Evolutionary conservation across 2,888 invertebrate genomes (phyloP).

Genomic region (Sminthurides aquaticus): DNA sequence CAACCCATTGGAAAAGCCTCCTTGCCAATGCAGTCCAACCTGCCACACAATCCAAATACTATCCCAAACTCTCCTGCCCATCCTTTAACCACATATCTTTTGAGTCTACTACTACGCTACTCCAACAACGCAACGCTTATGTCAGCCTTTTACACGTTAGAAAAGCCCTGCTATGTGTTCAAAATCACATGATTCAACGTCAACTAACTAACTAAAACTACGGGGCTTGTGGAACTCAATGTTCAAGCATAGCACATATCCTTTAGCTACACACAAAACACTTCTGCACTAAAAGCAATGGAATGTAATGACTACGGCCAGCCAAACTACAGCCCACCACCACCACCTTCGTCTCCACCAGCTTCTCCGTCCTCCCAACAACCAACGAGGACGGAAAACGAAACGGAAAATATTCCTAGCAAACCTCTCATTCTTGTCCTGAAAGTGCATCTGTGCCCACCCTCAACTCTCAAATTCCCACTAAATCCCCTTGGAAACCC

Average conservation of each 20-base stretch:
- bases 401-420: conserved; percentile 2
- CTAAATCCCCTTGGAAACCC: too few species aligned
- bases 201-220: conserved; percentile 1
- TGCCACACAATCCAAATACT: neutral
- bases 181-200: conserved; percentile 6
- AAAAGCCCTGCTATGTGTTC: too few species aligned
- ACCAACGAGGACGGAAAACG: neutral
- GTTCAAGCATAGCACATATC: neutral
- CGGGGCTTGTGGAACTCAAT: conserved; percentile 3
- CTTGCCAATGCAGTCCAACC: conserved; percentile 25
- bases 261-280: neutral
- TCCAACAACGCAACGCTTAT: too few species aligned
- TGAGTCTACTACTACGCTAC: too few species aligned
- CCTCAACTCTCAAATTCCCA: too few species aligned
- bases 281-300: neutral
- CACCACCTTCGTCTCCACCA: neutral
- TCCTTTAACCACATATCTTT: neutral
- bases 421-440: conserved; percentile 5
- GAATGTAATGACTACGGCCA: neutral
- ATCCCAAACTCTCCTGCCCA: neutral
- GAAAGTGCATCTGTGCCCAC: neutral
- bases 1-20: conserved; percentile 28
- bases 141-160: too few species aligned
- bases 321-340: neutral
- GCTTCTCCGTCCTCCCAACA: conserved; percentile 1